These are phyloP conservation scores for Polydrusus cervinus DNA, from an alignment of 2,888 invertebrate genomes.

Conservation along the genomic window DNA sequence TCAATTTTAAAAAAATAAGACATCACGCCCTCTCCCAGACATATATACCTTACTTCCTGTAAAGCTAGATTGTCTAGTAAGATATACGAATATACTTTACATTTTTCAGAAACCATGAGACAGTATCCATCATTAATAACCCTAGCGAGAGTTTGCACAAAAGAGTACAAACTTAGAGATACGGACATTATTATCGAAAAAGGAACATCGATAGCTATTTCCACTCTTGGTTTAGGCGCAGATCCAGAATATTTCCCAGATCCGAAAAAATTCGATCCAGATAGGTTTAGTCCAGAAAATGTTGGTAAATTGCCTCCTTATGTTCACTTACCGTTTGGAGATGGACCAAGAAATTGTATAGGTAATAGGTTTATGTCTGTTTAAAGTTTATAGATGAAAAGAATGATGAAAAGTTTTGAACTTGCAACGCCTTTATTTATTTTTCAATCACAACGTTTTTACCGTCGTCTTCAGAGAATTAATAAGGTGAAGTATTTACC, in stretches of 20 bases:
- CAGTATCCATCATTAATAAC: conserved; percentile 56
- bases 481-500: too few species aligned
- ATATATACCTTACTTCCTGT: too few species aligned
- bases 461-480: too few species aligned
- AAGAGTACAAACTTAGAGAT: conserved; percentile 58
- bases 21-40: too few species aligned
- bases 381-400: too few species aligned
- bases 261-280: conserved; percentile 59
- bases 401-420: too few species aligned
- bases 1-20: too few species aligned
- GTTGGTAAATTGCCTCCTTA: conserved; percentile 48
- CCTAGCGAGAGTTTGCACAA: conserved; percentile 57
- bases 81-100: not conserved
- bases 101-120: conserved; percentile 57
- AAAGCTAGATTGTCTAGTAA: too few species aligned
- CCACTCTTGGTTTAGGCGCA: conserved; percentile 56
- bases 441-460: too few species aligned
- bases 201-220: conserved; percentile 57
- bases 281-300: conserved; percentile 58
- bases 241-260: conserved; percentile 60
- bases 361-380: conserved; percentile 48
- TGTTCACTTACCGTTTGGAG: conserved; percentile 59
- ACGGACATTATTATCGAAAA: conserved; percentile 58
- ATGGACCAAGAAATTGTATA: conserved; percentile 61
- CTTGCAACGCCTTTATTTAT: too few species aligned